Conservation (phyloP, 2,113 vertebrate genomes). For the Gnathonemus echidnorhynchus region DNA sequence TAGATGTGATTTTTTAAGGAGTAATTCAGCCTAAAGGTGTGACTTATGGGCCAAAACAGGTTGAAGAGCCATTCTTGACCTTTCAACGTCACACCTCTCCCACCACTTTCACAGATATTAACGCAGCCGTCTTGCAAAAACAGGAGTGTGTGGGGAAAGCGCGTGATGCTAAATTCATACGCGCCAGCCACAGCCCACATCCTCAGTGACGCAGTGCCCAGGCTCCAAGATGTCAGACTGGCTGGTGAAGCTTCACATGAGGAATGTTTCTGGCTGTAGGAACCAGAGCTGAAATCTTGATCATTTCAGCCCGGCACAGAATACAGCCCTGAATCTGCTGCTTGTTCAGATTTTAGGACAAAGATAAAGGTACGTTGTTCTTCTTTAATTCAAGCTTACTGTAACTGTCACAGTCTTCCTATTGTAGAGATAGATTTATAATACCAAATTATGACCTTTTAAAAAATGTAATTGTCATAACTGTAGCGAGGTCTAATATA, state of each 20-base stretch:
- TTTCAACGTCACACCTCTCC: not conserved
- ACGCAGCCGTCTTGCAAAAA: not conserved
- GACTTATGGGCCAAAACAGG: not conserved
- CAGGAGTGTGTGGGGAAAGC: not conserved
- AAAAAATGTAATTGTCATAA: not conserved
- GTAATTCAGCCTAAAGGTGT: not conserved
- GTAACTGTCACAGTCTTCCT: not conserved
- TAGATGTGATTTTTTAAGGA: not conserved
- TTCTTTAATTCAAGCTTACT: not conserved
- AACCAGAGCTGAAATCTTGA: not conserved
- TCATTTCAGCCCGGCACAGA: not conserved
- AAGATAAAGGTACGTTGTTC: not conserved
- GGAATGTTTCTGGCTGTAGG: not conserved
- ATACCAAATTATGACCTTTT: not conserved
- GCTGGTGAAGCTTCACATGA: too few species aligned
- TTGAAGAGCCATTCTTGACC: not conserved
- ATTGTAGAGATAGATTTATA: not conserved
- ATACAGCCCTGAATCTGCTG: not conserved
- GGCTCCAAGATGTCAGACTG: not conserved
- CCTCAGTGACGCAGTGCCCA: conserved; percentile 8
- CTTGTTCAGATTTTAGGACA: not conserved
- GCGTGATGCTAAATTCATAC: not conserved
- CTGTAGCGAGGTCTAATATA: not conserved
- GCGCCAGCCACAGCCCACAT: conserved; percentile 15
- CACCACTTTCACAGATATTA: not conserved